Evolutionary conservation across 64 coral and sea anemone genomes (phyloP), one percentile per base, ranked within the genome.

Genomic region (Pachyseris speciosa): DNA sequence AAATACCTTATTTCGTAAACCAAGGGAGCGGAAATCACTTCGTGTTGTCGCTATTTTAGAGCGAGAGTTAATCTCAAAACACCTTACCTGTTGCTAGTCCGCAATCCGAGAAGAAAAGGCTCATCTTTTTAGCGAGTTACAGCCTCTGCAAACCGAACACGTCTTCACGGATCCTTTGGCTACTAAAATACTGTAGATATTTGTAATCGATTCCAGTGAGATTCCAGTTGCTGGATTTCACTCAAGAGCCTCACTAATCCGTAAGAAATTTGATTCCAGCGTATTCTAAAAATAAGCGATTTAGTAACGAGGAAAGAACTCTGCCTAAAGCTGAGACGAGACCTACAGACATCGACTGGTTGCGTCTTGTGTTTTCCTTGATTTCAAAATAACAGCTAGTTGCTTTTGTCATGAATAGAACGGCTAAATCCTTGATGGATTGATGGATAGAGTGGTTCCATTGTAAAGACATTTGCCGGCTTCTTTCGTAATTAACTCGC

Each of bases 71-170:
- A 11, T 22, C 53, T 9, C 10, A 81, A 7, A 13, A 63, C 25
- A 12, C 31, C 52, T 61, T 81, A 81, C 77, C 77, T 81, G 20
- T 61, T 8, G 34, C 39, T 24, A 63, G 7, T 33, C 77, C 52
- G 25, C 31, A 81, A 11, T 81, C 77, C 11, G 77, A 81, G 77
- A 81, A 81, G n/a, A 81, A 81, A 24, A 81, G 7, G 63, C 77
- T 81, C 77, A 81, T 81, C 32, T 2, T 81, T 81, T 81, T 4
- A 13, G n/a, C 16, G 20, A 3, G 15, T 33, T 17, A 50, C 49
- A 7, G 37, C 20, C 8, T 7, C 7, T 20, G 9, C 7, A 36
- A 29, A 76, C 73, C 24, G 28, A 25, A 17, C n/a, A 76, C 48
- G 6, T 20, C 7, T 52, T 5, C 75, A 30, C 49, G 20, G 31